Evolutionary conservation across 1,140 invertebrate species (phyloP).

Genomic region (Megathymus violae): DNA sequence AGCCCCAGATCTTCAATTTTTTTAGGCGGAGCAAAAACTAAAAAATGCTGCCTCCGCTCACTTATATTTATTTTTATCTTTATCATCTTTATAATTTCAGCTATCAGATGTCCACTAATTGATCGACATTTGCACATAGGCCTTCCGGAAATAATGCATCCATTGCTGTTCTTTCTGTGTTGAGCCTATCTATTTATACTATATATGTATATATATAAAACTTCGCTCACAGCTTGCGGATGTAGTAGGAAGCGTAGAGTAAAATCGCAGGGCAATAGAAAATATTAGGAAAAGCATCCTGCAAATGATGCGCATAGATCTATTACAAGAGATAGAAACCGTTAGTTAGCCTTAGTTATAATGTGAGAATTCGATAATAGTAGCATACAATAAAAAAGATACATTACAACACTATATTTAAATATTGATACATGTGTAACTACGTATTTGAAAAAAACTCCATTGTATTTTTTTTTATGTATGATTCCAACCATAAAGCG

Average conservation of each 20-base stretch:
- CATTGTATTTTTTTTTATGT: too few relatives aligned
- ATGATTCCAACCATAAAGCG: too few relatives aligned
- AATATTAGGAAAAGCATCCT: conserved; percentile 44
- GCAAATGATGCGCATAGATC: conserved; percentile 41
- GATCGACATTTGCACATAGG: too few relatives aligned
- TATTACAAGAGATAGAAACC: conserved; percentile 41
- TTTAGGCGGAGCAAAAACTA: background rate
- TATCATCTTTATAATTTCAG: conserved; percentile 1
- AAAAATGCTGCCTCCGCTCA: background rate
- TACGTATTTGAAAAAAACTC: too few relatives aligned
- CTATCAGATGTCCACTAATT: conserved; percentile 1
- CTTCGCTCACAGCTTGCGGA: conserved; percentile 41
- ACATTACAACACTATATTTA: too few relatives aligned
- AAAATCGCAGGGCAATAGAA: conserved; percentile 43
- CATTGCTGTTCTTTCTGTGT: background rate
- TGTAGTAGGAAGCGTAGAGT: conserved; percentile 40
- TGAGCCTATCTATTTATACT: background rate
- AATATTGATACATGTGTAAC: too few relatives aligned
- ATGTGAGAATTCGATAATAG: too few relatives aligned
- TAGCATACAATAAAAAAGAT: too few relatives aligned
- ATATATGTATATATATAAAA: conserved; percentile 14
- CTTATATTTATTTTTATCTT: background rate
- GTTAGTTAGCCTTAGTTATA: conserved; percentile 44
- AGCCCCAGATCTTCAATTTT: background rate
- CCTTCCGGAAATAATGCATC: background rate